Percentiles rank a stretch among this genome's conserved stretches.
Conservation (phyloP, 2,888 invertebrate genomes). For the Callimorpha dominula region DNA sequence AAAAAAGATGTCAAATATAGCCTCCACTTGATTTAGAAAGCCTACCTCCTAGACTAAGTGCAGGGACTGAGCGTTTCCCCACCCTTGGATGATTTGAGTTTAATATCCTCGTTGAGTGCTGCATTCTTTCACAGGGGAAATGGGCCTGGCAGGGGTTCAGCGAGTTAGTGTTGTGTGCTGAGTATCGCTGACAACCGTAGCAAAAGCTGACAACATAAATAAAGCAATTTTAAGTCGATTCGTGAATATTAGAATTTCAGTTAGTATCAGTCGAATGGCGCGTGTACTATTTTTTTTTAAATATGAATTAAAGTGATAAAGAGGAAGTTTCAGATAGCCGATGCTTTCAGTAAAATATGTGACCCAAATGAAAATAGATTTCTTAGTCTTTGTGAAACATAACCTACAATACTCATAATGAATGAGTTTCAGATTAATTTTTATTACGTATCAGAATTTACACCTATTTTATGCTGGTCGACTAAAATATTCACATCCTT, state of each 20-base stretch:
- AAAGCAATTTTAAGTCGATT: constrained; percentile 18
- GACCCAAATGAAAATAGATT: no score
- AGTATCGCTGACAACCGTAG: constrained; percentile 23
- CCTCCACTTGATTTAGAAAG: background rate
- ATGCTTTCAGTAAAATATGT: no score
- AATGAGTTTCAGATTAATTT: no score
- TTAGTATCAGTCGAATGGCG: background rate
- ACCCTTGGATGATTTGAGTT: constrained; percentile 78
- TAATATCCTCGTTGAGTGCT: constrained; percentile 81
- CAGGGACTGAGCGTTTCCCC: constrained; percentile 53
- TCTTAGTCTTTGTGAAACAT: no score
- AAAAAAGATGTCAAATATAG: no score
- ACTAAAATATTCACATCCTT: no score
- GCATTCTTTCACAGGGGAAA: constrained; percentile 78
- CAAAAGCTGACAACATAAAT: constrained; percentile 11
- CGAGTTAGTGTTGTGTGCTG: constrained; percentile 19
- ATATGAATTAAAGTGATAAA: background rate
- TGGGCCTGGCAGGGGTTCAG: constrained; percentile 47
- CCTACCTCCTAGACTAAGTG: constrained; percentile 47
- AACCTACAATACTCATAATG: no score
- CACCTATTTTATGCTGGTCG: no score
- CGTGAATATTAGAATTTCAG: constrained; percentile 2
- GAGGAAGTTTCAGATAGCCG: no score
- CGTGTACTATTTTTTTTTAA: background rate
- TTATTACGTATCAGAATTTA: no score